Percentiles rank a stretch among this genome's conserved stretches.
Conservation (phyloP, 2,797 vertebrate species). For the Sebastes itinus region DNA sequence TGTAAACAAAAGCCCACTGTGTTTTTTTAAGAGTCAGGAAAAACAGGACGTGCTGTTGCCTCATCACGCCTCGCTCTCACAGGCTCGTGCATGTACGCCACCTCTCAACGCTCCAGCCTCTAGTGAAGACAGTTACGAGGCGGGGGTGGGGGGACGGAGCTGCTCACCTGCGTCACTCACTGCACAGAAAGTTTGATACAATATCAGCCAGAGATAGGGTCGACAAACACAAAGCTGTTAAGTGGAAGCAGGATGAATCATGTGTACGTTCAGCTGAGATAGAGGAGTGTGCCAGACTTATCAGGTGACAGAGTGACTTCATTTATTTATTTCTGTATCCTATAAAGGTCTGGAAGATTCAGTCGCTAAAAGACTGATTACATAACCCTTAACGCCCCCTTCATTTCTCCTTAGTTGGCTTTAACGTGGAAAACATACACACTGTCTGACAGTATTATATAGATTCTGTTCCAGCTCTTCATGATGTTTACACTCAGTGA, state of each 20-base stretch:
- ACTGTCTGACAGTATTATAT: not conserved
- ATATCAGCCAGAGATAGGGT: conserved; percentile 17
- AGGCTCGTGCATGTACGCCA: not conserved
- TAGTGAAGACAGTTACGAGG: conserved; percentile 4
- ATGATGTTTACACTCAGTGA: not conserved
- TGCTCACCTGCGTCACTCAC: conserved; percentile 40
- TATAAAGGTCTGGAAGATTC: not conserved
- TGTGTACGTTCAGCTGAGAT: conserved; percentile 18
- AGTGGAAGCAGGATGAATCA: conserved; percentile 13
- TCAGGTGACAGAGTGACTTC: conserved; percentile 32
- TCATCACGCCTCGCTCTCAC: conserved; percentile 1
- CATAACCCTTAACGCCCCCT: not conserved
- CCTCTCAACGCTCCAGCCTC: not conserved
- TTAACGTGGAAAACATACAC: not conserved
- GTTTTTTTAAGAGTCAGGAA: conserved; percentile 43
- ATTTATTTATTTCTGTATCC: not conserved
- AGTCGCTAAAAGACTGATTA: not conserved
- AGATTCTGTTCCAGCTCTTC: not conserved
- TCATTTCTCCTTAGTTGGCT: not conserved
- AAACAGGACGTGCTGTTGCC: conserved; percentile 31
- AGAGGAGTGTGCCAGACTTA: conserved; percentile 28
- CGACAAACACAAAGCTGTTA: conserved; percentile 19
- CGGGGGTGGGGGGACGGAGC: not conserved
- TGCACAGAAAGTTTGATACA: conserved; percentile 20
- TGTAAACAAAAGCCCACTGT: conserved; percentile 76